Percentiles rank a stretch among this genome's conserved stretches.
phyloP scores from a whole-genome alignment of 2,888 invertebrate species.

The Rotaria sp. region DNA sequence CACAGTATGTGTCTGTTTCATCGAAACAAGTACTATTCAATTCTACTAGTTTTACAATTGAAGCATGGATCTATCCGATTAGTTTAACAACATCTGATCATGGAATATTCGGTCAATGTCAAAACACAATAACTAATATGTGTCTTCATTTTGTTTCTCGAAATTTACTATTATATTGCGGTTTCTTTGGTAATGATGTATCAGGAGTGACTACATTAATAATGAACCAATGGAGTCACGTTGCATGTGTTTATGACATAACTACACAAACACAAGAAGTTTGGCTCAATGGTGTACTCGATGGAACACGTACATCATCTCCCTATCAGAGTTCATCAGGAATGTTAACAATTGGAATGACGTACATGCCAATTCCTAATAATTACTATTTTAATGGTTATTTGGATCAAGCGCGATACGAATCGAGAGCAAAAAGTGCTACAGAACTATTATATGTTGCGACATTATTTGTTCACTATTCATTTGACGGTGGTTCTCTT shows the following conservation, averaged over 20 bases:
- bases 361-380: neutral
- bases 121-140: neutral
- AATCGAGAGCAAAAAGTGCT: neutral
- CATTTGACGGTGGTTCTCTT: neutral
- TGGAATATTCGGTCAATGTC: slow-evolving; percentile 7
- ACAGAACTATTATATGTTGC: neutral
- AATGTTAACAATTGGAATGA: neutral
- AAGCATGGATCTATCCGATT: neutral
- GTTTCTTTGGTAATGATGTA: neutral
- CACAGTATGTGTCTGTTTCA: too few species aligned
- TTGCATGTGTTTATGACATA: neutral
- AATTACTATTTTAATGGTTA: neutral
- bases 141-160: neutral
- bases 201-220: neutral
- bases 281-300: neutral
- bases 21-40: neutral
- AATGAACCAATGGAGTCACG: neutral
- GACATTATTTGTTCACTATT: neutral
- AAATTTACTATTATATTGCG: neutral
- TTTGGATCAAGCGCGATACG: neutral
- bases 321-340: neutral
- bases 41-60: neutral
- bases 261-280: neutral
- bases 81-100: neutral
- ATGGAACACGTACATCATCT: neutral